Evolutionary conservation across 2,888 invertebrate genomes (phyloP), one percentile per base, ranked within the genome.

Genomic region (Gisinianus flammeolus): DNA sequence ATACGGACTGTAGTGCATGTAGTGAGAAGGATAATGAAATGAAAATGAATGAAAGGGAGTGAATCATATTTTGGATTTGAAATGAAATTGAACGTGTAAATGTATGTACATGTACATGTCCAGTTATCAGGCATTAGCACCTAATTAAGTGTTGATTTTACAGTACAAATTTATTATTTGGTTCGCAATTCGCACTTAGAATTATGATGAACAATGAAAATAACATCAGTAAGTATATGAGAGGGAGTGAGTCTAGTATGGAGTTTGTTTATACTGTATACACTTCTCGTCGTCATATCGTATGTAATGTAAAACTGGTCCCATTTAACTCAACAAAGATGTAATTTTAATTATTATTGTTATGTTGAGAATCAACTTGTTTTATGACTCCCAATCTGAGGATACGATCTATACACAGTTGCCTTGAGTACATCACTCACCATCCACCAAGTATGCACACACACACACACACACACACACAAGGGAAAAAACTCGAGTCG

Each of bases 101-200:
- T 44, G 16, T 1, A 44, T 16, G 44, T 44, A 6, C 6, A 44
- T 4, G 44, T 44, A 44, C 44, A 44, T 19, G 19, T 44, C 44
- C 19, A 44, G 44, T 44, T 44, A 44, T 19, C 16, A 44, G 16
- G 19, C 19, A 24, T 58, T 62, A 62, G 62, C 62, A 62, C 62
- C 62, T 62, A 62, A 62, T 62, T 62, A 62, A 26, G 62, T 28
- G 62, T 24, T 62, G 12, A 62, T 62, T 62, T 26, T 62, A 62
- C 28, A 62, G 28, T 62, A 62, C 22, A 62, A 6, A 62, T 62
- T 62, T 62, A 26, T 26, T 62, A 62, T 26, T 62, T 62, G 26
- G 62, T 62, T 62, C 28, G 16, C 62, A 62, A 26, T 62, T 62
- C 16, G 28, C 62, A 62, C 62, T 12, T 62, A 62, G 28, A 62